Evolutionary conservation across 2,888 invertebrate genomes (phyloP), one percentile per base, ranked within the genome.

Genomic region (Meliscaeva auricollis): DNA sequence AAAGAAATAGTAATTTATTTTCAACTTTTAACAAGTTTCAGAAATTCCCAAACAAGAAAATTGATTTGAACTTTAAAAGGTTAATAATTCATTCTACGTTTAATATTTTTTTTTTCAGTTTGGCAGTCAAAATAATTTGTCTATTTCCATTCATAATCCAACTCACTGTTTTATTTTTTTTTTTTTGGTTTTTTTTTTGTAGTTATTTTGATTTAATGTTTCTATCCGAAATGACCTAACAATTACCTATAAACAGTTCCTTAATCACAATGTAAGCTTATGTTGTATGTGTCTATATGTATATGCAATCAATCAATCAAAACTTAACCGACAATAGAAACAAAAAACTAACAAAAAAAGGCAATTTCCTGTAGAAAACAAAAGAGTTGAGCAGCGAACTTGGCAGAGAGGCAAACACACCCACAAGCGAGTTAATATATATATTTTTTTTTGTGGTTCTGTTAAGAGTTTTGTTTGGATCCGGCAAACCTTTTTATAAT

Each of bases 361-460:
- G 30, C 41, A 68, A 77, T 52, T 75, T 46, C 54, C 62, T 74
- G 52, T 38, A 73, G 32, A 35, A 81, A 73, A 81, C 81, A 85
- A 85, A 85, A 85, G 85, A 81, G 69, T 81, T 85, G 81, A 58
- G 32, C 38, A 52, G 56, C 81, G 85, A 85, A 85, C 85, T 85
- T 85, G 84, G 80, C 72, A 76, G 64, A 62, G 80, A 62, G 76
- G 76, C 54, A 81, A 80, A 54, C 76, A 84, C 80, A 85, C 84
- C 84, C 76, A 85, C 81, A 62, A 68, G 35, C 26, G 26, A 69
- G 9, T 15, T 46, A 20, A 15, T 22, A 0, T 64, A 0, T 64
- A 15, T 48, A 64, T 50, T 46, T 44, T 15, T 46, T 20, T 11
- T 32, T 60, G 22, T 50, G 3, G 9, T 38, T 38, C n/a, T 52